Evolutionary conservation across 2,797 vertebrate species (phyloP).

Genomic region (Coracias cyanogaster): DNA sequence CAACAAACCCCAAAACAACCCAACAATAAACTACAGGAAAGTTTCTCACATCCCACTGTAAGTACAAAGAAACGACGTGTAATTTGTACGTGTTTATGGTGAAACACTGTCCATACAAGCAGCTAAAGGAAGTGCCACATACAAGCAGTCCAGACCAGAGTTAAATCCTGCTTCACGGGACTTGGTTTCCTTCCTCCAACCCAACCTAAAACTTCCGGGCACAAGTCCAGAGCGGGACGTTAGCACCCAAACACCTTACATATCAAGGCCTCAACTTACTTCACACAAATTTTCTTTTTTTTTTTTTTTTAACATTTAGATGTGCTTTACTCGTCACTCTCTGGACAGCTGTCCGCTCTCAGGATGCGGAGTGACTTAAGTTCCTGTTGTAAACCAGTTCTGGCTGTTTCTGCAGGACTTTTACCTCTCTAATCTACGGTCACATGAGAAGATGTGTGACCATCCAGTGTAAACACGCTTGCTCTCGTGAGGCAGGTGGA

Average conservation of each 20-base stretch:
- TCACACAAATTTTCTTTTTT: background rate
- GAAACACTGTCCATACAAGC: background rate
- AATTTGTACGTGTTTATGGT: background rate
- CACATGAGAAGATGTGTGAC: background rate
- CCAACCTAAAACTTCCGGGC: background rate
- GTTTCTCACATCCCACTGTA: background rate
- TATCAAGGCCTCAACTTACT: background rate
- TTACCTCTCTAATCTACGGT: background rate
- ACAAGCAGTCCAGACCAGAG: background rate
- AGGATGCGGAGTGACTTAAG: background rate
- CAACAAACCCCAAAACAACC: no score
- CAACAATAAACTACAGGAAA: background rate
- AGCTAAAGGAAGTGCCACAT: background rate
- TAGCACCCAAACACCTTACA: background rate
- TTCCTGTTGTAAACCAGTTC: background rate
- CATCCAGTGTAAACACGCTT: background rate
- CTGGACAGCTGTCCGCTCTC: background rate
- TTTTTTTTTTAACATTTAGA: no score
- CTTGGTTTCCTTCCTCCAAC: background rate
- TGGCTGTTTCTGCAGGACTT: background rate
- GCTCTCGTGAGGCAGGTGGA: rapidly evolving
- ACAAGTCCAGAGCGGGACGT: background rate
- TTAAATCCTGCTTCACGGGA: background rate
- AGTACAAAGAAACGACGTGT: background rate
- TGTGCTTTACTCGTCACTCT: background rate